phyloP scores from a whole-genome alignment of 2,888 invertebrate species.

The Acrocera orbiculus region DNA sequence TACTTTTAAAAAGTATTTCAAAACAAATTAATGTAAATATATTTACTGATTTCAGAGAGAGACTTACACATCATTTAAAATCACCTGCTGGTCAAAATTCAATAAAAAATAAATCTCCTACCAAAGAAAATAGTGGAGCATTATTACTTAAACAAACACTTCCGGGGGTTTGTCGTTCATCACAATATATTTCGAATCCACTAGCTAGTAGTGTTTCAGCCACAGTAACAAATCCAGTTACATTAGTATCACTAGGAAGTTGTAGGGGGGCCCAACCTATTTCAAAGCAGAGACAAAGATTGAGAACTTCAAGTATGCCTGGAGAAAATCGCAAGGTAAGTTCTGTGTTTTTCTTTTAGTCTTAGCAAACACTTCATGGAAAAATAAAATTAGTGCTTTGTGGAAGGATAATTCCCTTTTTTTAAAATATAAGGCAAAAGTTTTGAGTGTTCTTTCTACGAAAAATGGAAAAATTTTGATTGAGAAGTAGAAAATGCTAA shows the following conservation, averaged over 20 bases:
- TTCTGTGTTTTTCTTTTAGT: constrained; percentile 4
- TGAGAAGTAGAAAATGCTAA: too few species aligned
- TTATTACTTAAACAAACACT: constrained; percentile 28
- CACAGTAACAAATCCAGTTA: too few species aligned
- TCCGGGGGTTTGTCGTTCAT: constrained; percentile 21
- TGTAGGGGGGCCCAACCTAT: constrained; percentile 8
- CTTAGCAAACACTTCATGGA: not conserved
- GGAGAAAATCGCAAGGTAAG: constrained; percentile 29
- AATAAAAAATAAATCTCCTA: too few species aligned
- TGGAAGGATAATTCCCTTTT: too few species aligned
- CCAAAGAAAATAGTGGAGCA: constrained; percentile 5
- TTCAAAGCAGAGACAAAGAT: constrained; percentile 22
- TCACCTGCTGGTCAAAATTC: constrained; percentile 20
- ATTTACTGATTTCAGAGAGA: constrained; percentile 21
- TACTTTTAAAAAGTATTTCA: too few species aligned
- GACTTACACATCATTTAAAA: constrained; percentile 20
- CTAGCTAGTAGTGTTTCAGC: constrained; percentile 4
- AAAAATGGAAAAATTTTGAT: too few species aligned
- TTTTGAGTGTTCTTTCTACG: too few species aligned
- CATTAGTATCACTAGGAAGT: too few species aligned
- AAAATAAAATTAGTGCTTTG: too few species aligned
- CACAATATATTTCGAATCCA: constrained; percentile 1
- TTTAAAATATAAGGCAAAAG: too few species aligned
- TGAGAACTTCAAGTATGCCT: constrained; percentile 30
- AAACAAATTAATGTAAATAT: too few species aligned